Conservation (phyloP, 2,797 vertebrate species). For the Syngnathus acus region DNA sequence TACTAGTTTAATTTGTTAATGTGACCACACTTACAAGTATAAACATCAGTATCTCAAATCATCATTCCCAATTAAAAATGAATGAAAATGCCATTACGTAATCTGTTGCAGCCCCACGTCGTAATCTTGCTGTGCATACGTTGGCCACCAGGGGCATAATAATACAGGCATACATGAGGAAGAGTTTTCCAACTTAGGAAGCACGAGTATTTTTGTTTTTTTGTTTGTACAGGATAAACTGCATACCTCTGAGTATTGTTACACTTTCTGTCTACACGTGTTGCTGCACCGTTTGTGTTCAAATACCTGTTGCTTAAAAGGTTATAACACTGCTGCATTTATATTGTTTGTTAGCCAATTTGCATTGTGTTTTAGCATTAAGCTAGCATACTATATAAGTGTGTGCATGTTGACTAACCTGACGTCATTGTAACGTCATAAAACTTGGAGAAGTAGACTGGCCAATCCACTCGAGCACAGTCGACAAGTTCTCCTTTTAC, state of each 20-base stretch:
- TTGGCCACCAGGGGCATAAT: not conserved
- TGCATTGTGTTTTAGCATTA: too few species aligned
- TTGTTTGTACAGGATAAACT: too few species aligned
- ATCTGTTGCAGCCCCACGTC: not conserved
- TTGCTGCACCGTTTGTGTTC: too few species aligned
- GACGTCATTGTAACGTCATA: constrained; percentile 80
- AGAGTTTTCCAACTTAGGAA: too few species aligned
- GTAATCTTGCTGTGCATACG: not conserved
- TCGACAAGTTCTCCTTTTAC: constrained; percentile 80
- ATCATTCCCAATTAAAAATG: not conserved
- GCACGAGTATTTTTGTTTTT: too few species aligned
- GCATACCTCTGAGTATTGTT: too few species aligned
- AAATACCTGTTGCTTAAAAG: too few species aligned
- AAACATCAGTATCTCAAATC: not conserved
- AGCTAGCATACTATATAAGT: too few species aligned
- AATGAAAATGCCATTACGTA: not conserved
- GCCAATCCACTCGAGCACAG: constrained; percentile 75
- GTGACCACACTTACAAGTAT: not conserved
- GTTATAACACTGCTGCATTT: too few species aligned
- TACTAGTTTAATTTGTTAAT: not conserved
- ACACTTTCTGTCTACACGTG: too few species aligned
- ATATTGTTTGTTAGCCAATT: too few species aligned
- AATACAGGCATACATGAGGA: too few species aligned
- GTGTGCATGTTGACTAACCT: constrained; percentile 65
- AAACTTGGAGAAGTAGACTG: constrained; percentile 85